Base-by-base conservation (phyloP, 2,797 vertebrate species). In the Myotis myotis region DNA sequence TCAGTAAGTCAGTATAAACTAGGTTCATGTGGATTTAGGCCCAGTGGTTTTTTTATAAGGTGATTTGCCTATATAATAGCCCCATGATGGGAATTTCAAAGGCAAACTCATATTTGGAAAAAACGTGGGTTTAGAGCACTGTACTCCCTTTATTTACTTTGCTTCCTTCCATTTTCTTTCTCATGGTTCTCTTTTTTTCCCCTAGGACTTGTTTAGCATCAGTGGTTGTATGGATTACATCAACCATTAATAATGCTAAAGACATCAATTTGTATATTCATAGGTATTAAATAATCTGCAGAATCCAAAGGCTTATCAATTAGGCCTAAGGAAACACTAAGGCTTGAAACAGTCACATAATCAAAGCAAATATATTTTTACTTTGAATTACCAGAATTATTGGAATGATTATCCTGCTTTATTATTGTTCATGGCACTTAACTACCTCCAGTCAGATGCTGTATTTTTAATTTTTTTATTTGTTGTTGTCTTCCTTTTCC, bases 361-460 rank as follows among this genome's bases (percentile, higher is more conserved):
- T 53, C 44, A 81, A 84, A 49, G 30, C 19, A 91, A 95, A 89
- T 62, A 7, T 44, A 60, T 89, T 91, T 96, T 82, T 30, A 90
- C 66, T 33, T 66, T 89, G n/a, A 79, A 83, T 68, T 95, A 91
- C 71, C 49, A 30, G 93, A 87, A 85, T 72, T 85, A 66, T 72
- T 51, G 4, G 13, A 51, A 71, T 71, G 38, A 87, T 88, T 87
- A 88, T 47, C 17, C 6, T 79, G 28, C 8, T 78, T 93, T 88
- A 70, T 62, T 78, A 57, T 74, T 94, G 95, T 95, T 85, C 44
- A 25, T 80, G 9, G 15, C 20, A 74, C 19, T 88, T 89, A 78
- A 78, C 5, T 81, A 57, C 6, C 30, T 94, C 36, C 17, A 22
- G 9, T 76, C 25, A 74, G 33, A 57, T 44, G 62, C 15, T 76